These are phyloP conservation scores for Speoplatyrhinus poulsoni DNA, from an alignment of 2,113 vertebrate genomes.

Conservation along the genomic window DNA sequence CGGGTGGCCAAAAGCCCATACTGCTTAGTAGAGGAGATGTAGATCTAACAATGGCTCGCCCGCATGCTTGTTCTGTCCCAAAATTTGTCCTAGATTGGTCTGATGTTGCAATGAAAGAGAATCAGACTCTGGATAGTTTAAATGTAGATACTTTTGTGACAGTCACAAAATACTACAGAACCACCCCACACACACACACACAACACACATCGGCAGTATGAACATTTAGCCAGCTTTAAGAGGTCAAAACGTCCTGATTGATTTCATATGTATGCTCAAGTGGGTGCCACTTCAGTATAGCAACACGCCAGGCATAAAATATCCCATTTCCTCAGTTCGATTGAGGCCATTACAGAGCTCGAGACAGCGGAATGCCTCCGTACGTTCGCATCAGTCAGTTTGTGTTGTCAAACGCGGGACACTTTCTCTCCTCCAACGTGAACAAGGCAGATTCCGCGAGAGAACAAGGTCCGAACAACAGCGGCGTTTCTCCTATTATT, in stretches of 20 bases:
- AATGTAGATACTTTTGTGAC: no score
- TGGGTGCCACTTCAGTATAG: background rate
- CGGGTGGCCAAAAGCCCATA: slow-evolving; percentile 1
- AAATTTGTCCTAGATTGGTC: background rate
- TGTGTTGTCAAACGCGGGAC: slow-evolving; percentile 11
- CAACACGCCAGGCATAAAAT: slow-evolving; percentile 1
- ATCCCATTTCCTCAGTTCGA: background rate
- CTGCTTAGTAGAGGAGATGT: background rate
- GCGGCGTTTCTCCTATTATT: slow-evolving; percentile 26
- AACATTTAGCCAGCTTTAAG: slow-evolving; percentile 10
- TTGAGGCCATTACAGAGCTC: slow-evolving; percentile 20
- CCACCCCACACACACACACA: slow-evolving; percentile 24
- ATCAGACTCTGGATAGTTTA: background rate
- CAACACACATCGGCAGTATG: slow-evolving; percentile 18
- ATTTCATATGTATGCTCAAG: slow-evolving; percentile 1
- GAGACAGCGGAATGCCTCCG: slow-evolving; percentile 30
- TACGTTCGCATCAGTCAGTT: slow-evolving; percentile 25
- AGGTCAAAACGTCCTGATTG: background rate
- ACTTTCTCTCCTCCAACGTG: slow-evolving; percentile 4
- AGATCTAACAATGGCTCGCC: background rate
- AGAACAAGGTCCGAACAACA: slow-evolving; percentile 16
- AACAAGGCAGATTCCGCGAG: slow-evolving; percentile 24
- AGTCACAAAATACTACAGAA: slow-evolving; percentile 7
- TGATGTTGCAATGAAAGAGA: background rate
- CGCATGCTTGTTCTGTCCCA: background rate